Percentiles rank a stretch among this genome's conserved stretches.
These are phyloP conservation scores for Siniperca obscura DNA, from an alignment of 2,797 vertebrate species.

Conservation along the genomic window DNA sequence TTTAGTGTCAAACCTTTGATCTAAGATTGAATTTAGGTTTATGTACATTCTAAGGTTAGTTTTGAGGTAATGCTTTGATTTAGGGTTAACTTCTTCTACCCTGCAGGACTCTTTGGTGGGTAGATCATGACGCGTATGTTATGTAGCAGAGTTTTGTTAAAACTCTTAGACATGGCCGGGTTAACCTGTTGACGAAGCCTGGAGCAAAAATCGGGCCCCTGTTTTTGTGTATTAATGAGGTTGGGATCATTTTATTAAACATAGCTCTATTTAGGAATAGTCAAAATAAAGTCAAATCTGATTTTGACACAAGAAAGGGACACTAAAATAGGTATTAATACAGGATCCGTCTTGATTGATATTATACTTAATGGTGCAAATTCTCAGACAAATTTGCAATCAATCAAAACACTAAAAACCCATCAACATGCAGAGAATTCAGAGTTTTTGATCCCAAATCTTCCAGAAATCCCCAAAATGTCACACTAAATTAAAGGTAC, in stretches of 20 bases:
- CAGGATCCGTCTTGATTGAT: not conserved
- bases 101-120: not conserved
- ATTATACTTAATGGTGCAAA: not conserved
- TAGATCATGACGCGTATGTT: not conserved
- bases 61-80: not conserved
- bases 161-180: not conserved
- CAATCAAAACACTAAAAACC: constrained; percentile 1
- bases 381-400: constrained; percentile 7
- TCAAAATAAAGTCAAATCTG: not conserved
- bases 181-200: not conserved
- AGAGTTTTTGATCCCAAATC: not conserved
- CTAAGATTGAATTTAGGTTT: not conserved
- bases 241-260: constrained; percentile 5
- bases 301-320: not conserved
- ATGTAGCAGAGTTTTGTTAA: not conserved
- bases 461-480: constrained; percentile 7
- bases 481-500: not conserved
- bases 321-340: not conserved
- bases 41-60: not conserved
- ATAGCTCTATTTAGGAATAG: not conserved
- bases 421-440: not conserved
- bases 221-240: not conserved
- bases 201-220: not conserved
- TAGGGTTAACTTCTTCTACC: not conserved
- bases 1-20: not conserved